Conservation (phyloP, 2,113 vertebrate species). For the Equus przewalskii region DNA sequence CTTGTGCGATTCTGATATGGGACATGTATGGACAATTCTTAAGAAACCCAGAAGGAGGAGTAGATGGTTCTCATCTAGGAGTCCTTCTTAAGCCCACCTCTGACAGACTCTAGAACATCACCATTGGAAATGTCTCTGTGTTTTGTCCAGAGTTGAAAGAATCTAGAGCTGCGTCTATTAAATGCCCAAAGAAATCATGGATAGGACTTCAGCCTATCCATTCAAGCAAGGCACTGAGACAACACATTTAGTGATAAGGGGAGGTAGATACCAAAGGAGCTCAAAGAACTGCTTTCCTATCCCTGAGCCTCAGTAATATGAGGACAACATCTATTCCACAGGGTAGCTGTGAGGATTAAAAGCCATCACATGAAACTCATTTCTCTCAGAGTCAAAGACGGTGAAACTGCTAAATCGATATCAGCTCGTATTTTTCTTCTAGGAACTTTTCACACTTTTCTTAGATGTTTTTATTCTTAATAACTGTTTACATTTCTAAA, state of each 20-base stretch:
- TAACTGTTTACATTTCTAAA: slow-evolving; percentile 37
- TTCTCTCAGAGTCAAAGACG: background rate
- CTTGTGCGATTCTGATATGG: background rate
- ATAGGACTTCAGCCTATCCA: background rate
- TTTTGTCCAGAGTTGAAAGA: background rate
- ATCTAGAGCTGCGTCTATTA: background rate
- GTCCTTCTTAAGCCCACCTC: background rate
- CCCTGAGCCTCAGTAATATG: background rate
- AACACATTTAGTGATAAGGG: background rate
- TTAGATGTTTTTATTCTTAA: slow-evolving; percentile 26
- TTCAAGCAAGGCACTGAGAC: background rate
- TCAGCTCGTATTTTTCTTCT: background rate
- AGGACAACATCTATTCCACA: background rate
- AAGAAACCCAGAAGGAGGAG: background rate
- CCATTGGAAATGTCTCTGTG: background rate
- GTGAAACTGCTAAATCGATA: background rate
- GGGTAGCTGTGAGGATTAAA: background rate
- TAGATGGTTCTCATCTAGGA: background rate
- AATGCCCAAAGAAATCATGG: background rate
- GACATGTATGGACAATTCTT: background rate
- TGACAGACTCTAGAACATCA: background rate
- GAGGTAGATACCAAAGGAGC: background rate
- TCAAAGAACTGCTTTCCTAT: background rate
- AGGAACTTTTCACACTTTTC: background rate
- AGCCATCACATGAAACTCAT: background rate